Percentiles rank a stretch among this genome's conserved stretches.
Evolutionary conservation across 2,797 vertebrate species (phyloP).

Genomic region (Pipistrellus kuhlii): DNA sequence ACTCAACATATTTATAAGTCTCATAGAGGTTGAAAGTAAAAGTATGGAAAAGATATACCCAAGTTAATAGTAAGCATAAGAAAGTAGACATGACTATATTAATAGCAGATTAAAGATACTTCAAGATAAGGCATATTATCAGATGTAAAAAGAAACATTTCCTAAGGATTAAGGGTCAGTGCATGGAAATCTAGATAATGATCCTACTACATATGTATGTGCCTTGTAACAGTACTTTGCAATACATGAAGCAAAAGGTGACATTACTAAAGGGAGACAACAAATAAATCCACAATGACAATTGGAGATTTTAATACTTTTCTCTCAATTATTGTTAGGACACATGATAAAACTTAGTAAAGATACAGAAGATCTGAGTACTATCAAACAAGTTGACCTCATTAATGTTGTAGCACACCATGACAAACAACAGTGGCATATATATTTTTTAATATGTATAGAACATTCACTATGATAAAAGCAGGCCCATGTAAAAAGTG

Average conservation of each 20-base stretch:
- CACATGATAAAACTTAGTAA: not conserved
- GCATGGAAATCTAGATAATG: not conserved
- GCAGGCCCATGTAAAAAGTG: not conserved
- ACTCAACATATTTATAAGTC: not conserved
- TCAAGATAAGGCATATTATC: not conserved
- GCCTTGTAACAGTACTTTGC: not conserved
- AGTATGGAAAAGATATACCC: not conserved
- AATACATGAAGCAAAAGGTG: not conserved
- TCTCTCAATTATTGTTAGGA: not conserved
- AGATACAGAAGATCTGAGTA: not conserved
- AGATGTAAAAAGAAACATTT: not conserved
- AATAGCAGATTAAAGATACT: not conserved
- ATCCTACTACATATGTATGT: not conserved
- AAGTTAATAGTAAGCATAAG: not conserved
- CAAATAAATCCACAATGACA: not conserved
- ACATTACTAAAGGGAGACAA: not conserved
- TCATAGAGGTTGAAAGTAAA: not conserved
- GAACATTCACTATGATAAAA: not conserved
- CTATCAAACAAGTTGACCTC: not conserved
- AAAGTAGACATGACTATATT: not conserved
- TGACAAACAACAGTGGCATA: not conserved
- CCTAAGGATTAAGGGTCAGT: not conserved
- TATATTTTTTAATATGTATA: not conserved
- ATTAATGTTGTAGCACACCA: not conserved
- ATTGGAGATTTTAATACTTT: not conserved